Percentiles rank a stretch among this genome's conserved stretches.
phyloP scores from a whole-genome alignment of 2,113 vertebrate genomes.

The Silurus glanis region DNA sequence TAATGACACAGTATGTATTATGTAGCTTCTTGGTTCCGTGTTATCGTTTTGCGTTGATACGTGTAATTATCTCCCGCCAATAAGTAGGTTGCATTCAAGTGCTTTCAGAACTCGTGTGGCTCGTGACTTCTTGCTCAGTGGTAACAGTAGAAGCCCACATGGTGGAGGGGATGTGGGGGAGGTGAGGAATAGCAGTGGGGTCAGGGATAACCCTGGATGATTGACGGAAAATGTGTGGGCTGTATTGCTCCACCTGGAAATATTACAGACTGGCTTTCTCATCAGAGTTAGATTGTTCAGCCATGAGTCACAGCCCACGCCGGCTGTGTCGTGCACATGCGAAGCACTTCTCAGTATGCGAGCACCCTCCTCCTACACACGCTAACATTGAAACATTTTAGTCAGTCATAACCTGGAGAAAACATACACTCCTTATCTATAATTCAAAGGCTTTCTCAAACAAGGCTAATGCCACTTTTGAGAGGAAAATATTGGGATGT shows the following conservation, averaged over 20 bases:
- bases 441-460: not conserved
- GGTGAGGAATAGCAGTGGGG: slow-evolving; percentile 9
- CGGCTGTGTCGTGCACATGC: slow-evolving; percentile 23
- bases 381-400: slow-evolving; percentile 6
- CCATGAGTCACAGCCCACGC: slow-evolving; percentile 31
- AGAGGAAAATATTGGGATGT: not conserved
- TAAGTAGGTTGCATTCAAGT: slow-evolving; percentile 43
- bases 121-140: not conserved
- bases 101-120: slow-evolving; percentile 29
- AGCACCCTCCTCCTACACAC: slow-evolving; percentile 16
- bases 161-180: not conserved
- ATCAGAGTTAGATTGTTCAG: slow-evolving; percentile 31
- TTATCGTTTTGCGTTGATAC: slow-evolving; percentile 36
- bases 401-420: slow-evolving; percentile 21
- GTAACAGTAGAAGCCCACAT: slow-evolving; percentile 29
- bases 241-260: slow-evolving; percentile 33
- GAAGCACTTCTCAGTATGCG: slow-evolving; percentile 20
- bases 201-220: slow-evolving; percentile 36
- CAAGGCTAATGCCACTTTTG: not conserved
- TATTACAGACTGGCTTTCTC: slow-evolving; percentile 29
- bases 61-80: slow-evolving; percentile 43
- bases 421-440: not conserved
- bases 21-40: slow-evolving; percentile 32
- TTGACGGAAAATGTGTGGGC: slow-evolving; percentile 31
- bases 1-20: slow-evolving; percentile 54